Percentiles rank a stretch among this genome's conserved stretches.
phyloP scores from a whole-genome alignment of 2,888 invertebrate genomes.

The Ophioninae sp. region DNA sequence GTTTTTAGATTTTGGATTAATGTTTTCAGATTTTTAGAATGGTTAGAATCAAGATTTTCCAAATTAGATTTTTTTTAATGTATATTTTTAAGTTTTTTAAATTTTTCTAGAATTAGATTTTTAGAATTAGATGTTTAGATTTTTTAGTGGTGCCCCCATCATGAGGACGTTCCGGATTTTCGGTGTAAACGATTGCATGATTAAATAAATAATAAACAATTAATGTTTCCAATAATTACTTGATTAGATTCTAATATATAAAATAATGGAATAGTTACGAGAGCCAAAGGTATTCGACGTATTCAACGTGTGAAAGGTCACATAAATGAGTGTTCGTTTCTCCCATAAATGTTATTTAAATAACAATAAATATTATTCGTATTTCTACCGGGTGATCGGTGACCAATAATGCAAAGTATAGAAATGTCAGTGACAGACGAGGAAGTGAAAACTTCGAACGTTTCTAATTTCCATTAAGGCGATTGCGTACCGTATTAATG shows the following conservation, averaged over 20 bases:
- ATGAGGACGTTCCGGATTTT: too few relatives aligned
- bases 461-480: not conserved
- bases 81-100: too few relatives aligned
- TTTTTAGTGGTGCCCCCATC: not conserved
- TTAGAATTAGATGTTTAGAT: not conserved
- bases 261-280: not conserved
- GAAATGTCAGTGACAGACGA: slow-evolving; percentile 6
- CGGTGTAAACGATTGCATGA: too few relatives aligned
- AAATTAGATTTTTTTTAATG: too few relatives aligned
- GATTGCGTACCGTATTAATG: slow-evolving; percentile 3
- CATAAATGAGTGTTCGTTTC: not conserved
- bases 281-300: not conserved
- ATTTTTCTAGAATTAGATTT: not conserved
- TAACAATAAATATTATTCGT: not conserved
- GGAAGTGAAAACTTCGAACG: not conserved
- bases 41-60: too few relatives aligned
- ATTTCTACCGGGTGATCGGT: not conserved
- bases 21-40: too few relatives aligned
- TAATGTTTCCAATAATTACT: not conserved
- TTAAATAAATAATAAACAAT: not conserved
- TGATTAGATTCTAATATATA: not conserved
- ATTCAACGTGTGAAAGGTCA: not conserved
- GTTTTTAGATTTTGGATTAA: too few relatives aligned
- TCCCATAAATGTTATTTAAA: not conserved
- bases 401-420: slow-evolving; percentile 4